Percentiles rank a stretch among this genome's conserved stretches.
These are phyloP conservation scores for Danionella dracula DNA, from an alignment of 2,797 vertebrate species.

Conservation along the genomic window DNA sequence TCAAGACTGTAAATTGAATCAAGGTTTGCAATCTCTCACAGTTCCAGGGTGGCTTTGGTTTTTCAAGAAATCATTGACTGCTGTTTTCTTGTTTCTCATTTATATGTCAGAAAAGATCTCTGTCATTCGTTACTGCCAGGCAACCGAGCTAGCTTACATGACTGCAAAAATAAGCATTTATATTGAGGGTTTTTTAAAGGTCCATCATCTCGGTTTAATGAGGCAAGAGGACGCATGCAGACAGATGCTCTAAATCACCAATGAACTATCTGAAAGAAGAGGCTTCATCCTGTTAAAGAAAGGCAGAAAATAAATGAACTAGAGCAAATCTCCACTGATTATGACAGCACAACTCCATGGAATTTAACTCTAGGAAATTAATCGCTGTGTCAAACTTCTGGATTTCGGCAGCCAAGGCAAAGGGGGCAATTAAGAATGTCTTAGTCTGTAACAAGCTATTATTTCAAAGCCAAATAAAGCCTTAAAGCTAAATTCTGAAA, in stretches of 20 bases:
- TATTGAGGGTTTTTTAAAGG: constrained; percentile 7
- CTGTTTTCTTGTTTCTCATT: constrained; percentile 10
- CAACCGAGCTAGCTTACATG: neutral
- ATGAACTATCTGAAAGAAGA: neutral
- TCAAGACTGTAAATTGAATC: constrained; percentile 19
- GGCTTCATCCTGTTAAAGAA: neutral
- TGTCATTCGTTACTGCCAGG: neutral
- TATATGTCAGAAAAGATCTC: neutral
- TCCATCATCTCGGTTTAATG: constrained; percentile 24
- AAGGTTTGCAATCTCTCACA: constrained; percentile 1
- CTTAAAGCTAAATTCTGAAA: neutral
- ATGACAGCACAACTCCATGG: neutral
- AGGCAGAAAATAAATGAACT: neutral
- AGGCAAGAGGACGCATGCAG: constrained; percentile 1
- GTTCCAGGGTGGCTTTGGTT: neutral
- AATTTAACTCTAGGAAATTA: neutral
- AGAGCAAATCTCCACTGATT: neutral
- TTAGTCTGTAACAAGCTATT: neutral
- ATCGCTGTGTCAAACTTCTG: neutral
- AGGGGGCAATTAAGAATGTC: neutral
- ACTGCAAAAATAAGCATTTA: constrained; percentile 3
- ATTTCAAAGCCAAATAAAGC: neutral
- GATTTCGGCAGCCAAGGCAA: neutral
- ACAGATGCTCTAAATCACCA: neutral
- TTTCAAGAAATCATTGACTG: neutral